Percentiles rank a stretch among this genome's conserved stretches.
Conservation (phyloP, 2,888 invertebrate species). For the Lissocephala sabroskyi region DNA sequence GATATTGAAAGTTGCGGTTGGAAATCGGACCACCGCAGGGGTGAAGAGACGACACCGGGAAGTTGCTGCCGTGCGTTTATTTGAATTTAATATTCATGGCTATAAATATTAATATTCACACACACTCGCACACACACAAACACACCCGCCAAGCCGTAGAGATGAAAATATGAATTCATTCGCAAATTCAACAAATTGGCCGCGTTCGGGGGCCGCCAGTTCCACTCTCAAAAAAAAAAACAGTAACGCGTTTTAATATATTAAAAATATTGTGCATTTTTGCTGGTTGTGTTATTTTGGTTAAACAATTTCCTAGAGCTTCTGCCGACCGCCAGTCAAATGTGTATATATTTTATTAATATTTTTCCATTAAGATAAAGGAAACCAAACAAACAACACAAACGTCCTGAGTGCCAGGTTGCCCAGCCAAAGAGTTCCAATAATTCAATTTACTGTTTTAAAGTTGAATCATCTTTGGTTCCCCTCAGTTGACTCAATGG, state of each 20-base stretch:
- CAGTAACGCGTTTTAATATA: neutral
- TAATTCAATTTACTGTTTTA: too few species aligned
- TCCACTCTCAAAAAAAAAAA: slow-evolving; percentile 16
- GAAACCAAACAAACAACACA: too few species aligned
- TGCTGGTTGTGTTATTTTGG: slow-evolving; percentile 25
- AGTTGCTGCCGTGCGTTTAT: slow-evolving; percentile 37
- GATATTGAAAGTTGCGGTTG: slow-evolving; percentile 58
- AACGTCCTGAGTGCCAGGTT: too few species aligned
- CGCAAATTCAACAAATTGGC: neutral
- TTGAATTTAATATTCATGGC: slow-evolving; percentile 53
- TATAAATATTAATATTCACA: slow-evolving; percentile 53
- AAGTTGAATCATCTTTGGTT: too few species aligned
- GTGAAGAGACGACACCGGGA: too few species aligned
- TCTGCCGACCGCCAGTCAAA: neutral
- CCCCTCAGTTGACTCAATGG: too few species aligned
- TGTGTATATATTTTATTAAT: slow-evolving; percentile 37
- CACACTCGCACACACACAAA: neutral
- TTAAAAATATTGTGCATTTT: slow-evolving; percentile 35
- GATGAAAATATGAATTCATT: too few species aligned
- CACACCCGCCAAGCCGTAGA: neutral
- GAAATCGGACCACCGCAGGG: slow-evolving; percentile 18
- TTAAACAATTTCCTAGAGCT: slow-evolving; percentile 37
- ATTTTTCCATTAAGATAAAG: slow-evolving; percentile 47
- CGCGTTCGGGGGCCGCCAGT: neutral
- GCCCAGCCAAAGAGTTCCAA: too few species aligned